A percentile compares a stretch with the other conserved stretches of the same genome.
Conservation (phyloP, 2,113 vertebrate species). For the Anser cygnoides region DNA sequence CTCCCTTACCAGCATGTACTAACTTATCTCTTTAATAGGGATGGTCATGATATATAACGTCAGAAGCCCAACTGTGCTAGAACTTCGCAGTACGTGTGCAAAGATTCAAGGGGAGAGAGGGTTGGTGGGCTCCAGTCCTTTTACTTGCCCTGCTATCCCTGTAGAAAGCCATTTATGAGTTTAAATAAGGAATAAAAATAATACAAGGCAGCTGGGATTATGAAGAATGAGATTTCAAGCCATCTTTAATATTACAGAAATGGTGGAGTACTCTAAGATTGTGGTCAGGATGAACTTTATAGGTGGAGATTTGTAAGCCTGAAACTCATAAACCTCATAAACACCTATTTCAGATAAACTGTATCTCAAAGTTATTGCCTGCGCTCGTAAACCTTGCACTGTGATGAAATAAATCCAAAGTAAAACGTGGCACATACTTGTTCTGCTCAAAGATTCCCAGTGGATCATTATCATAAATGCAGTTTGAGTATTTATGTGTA, state of each 20-base stretch:
- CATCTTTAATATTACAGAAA: background rate
- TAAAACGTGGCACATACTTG: background rate
- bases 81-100: background rate
- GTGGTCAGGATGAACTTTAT: background rate
- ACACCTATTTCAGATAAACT: background rate
- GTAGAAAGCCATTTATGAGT: background rate
- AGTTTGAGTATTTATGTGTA: background rate
- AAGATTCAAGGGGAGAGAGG: background rate
- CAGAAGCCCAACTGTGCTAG: background rate
- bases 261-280: background rate
- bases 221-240: background rate
- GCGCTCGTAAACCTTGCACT: background rate
- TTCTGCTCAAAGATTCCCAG: background rate
- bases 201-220: background rate
- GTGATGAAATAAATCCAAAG: background rate
- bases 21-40: background rate
- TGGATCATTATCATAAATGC: background rate
- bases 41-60: background rate
- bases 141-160: background rate
- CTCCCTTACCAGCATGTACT: fast-evolving
- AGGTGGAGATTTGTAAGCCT: background rate
- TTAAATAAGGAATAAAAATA: background rate
- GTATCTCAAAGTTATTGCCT: background rate
- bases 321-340: background rate
- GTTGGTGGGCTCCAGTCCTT: background rate